Conservation (phyloP, 2,888 invertebrate species). For the Tenthredo amoena region DNA sequence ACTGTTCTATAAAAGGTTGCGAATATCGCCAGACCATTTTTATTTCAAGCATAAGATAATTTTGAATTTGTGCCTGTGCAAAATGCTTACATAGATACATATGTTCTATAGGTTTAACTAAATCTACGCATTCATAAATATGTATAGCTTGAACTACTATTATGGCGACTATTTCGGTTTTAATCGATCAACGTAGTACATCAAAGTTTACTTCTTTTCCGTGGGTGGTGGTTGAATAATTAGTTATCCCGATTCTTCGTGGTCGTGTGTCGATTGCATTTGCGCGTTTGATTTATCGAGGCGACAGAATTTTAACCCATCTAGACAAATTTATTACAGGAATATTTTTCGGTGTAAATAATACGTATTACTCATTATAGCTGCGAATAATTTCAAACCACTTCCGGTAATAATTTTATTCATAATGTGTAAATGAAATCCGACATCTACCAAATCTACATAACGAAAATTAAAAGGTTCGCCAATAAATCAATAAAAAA, state of each 20-base stretch:
- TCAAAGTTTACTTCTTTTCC: background rate
- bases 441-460: background rate
- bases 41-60: background rate
- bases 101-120: background rate
- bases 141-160: background rate
- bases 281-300: background rate
- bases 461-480: background rate
- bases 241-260: background rate
- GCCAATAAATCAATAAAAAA: background rate
- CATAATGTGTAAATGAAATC: background rate
- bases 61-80: background rate
- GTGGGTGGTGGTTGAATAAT: background rate
- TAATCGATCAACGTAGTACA: background rate
- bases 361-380: background rate
- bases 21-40: background rate
- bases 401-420: background rate
- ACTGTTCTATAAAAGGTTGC: background rate
- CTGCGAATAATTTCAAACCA: background rate
- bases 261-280: background rate
- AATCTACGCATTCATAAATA: slow-evolving; percentile 21
- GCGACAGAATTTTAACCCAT: background rate
- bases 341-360: background rate
- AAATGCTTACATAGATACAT: background rate
- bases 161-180: slow-evolving; percentile 15
- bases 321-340: background rate